phyloP scores from a whole-genome alignment of 1,140 invertebrate genomes.

The Caenorhabditis inopinata region DNA sequence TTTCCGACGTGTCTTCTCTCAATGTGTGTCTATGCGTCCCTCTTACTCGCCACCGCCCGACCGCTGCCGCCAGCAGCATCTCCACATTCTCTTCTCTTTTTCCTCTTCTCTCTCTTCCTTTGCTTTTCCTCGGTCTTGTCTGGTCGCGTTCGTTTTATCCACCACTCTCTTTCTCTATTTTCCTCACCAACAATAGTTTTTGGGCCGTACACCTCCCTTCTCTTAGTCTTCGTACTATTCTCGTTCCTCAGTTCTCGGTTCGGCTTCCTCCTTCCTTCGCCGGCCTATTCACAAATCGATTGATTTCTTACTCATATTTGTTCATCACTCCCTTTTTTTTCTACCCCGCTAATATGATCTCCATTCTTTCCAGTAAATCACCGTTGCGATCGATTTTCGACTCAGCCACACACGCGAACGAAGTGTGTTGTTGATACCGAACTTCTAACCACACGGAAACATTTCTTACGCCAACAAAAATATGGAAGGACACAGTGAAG shows the following conservation, averaged over 20 bases:
- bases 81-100: neutral
- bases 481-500: constrained; percentile 4
- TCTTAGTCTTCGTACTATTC: neutral
- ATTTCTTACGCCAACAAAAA: neutral
- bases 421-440: constrained; percentile 16
- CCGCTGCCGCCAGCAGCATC: neutral
- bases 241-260: neutral
- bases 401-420: neutral
- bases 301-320: neutral
- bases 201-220: neutral
- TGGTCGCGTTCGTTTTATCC: neutral
- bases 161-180: neutral
- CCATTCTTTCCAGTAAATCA: too few species aligned
- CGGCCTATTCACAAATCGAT: constrained; percentile 2
- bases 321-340: neutral
- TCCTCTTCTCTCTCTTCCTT: neutral
- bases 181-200: constrained; percentile 15
- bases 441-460: neutral
- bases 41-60: neutral
- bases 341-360: neutral
- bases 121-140: neutral
- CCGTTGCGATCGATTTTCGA: neutral
- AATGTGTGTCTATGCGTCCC: too few species aligned
- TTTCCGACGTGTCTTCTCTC: constrained; percentile 30
- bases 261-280: neutral